Base-by-base conservation (phyloP, 2,888 invertebrate species). In the Rhimphoctona megacephalus region DNA sequence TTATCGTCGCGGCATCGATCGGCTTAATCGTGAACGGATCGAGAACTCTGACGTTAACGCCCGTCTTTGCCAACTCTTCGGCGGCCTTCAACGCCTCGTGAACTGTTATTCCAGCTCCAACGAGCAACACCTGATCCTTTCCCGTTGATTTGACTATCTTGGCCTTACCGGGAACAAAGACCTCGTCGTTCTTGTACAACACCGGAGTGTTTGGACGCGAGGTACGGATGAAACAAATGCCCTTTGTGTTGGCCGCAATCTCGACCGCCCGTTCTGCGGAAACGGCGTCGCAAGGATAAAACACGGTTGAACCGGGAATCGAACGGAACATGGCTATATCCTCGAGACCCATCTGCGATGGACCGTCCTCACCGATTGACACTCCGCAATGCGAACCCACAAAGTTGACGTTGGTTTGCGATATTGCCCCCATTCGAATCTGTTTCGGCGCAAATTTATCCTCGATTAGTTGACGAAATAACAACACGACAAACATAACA, bases 321-420 rank as follows among this genome's bases (percentile, higher is more conserved):
- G 98, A 95, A 64, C 99, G 96, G 96, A 99, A 99, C 96, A 99
- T 96, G 0, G 99, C 98, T 84, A 99, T 94, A 94, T 99, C 99
- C 95, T 99, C 99, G n/a, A 99, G 96, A 6, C 98, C 99, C 99
- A 99, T 99, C 95, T 99, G 99, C 82, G 98, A 98, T 25, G 99
- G 99, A 0, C 99, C 99, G 95, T 99, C 99, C 95, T 99, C 99
- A 49, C 99, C 99, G 95, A 99, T 99, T 92, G 98, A 98, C 33
- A 99, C 97, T 66, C 99, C 99, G 94, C 98, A 99, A 95, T 99
- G 99, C 0, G 99, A 99, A 0, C 99, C 99, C 85, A 96, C 98
- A 94, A 99, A 98, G 95, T 99, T 99, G 30, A 98, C 97, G 95
- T 99, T 99, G 36, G 98, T 98, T 95, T 99, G 99, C 54, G 99